These are phyloP conservation scores for Australoheros scitulus DNA, from an alignment of 2,113 vertebrate species.

Conservation along the genomic window DNA sequence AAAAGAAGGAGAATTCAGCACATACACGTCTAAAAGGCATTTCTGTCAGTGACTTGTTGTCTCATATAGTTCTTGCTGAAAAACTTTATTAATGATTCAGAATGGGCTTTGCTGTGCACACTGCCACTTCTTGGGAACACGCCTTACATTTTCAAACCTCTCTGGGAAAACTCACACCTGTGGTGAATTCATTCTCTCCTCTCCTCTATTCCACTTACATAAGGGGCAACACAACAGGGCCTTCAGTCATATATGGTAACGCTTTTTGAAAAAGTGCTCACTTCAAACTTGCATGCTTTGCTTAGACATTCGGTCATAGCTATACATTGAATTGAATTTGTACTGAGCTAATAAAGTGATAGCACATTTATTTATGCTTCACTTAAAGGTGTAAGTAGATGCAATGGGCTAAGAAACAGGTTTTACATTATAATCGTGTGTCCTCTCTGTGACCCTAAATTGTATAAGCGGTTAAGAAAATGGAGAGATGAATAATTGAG, in stretches of 20 bases:
- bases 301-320: background rate
- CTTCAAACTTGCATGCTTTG: slow-evolving; percentile 35
- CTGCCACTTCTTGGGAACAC: slow-evolving; percentile 6
- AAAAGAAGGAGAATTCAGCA: slow-evolving; percentile 13
- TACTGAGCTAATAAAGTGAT: background rate
- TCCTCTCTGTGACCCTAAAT: background rate
- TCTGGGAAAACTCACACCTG: slow-evolving; percentile 69
- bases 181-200: slow-evolving; percentile 64
- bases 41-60: slow-evolving; percentile 9
- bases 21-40: background rate
- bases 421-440: background rate
- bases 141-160: slow-evolving; percentile 57
- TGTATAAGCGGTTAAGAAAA: background rate
- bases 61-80: slow-evolving; percentile 24
- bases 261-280: slow-evolving; percentile 41
- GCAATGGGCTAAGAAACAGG: background rate
- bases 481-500: background rate
- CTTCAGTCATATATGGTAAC: slow-evolving; percentile 63
- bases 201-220: slow-evolving; percentile 60
- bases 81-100: slow-evolving; percentile 37
- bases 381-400: background rate
- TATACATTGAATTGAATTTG: background rate
- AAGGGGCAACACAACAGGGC: slow-evolving; percentile 55
- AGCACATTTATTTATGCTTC: background rate
- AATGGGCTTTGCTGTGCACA: background rate